phyloP scores from a whole-genome alignment of 2,797 vertebrate genomes.

The Mus caroli region DNA sequence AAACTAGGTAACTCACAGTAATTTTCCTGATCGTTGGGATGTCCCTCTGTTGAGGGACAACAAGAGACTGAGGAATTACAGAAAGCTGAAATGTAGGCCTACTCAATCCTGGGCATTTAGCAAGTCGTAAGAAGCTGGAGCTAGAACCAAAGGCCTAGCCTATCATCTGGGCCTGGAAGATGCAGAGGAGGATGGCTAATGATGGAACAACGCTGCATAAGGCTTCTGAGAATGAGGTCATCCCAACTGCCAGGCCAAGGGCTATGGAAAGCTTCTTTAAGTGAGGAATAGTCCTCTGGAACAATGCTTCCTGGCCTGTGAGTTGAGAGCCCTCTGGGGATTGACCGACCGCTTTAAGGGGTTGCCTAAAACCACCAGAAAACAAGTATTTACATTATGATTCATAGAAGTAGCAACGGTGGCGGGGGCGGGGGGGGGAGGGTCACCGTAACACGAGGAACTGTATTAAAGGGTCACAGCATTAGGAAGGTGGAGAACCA shows the following conservation, averaged over 20 bases:
- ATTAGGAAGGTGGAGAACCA: not conserved
- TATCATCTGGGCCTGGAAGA: not conserved
- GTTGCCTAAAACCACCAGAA: not conserved
- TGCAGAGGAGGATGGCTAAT: not conserved
- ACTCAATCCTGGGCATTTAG: not conserved
- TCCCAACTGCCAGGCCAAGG: not conserved
- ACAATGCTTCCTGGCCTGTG: not conserved
- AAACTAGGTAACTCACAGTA: not conserved
- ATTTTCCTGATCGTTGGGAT: not conserved
- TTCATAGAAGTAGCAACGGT: not conserved
- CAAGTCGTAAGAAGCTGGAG: not conserved
- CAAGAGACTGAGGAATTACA: not conserved
- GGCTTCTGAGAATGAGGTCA: not conserved
- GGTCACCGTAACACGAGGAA: not conserved
- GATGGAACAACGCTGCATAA: not conserved
- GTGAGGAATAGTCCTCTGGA: not conserved
- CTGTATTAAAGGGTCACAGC: not conserved
- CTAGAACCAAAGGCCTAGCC: not conserved
- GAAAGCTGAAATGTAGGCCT: not conserved
- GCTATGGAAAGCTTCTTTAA: constrained; percentile 4
- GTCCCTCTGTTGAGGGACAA: not conserved
- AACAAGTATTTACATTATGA: not conserved
- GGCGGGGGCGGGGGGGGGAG: too few species aligned
- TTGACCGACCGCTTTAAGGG: too few species aligned
- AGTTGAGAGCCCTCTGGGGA: not conserved